These are phyloP conservation scores for Scelioninae gen. 1 DNA, from an alignment of 2,888 invertebrate species.

Conservation along the genomic window DNA sequence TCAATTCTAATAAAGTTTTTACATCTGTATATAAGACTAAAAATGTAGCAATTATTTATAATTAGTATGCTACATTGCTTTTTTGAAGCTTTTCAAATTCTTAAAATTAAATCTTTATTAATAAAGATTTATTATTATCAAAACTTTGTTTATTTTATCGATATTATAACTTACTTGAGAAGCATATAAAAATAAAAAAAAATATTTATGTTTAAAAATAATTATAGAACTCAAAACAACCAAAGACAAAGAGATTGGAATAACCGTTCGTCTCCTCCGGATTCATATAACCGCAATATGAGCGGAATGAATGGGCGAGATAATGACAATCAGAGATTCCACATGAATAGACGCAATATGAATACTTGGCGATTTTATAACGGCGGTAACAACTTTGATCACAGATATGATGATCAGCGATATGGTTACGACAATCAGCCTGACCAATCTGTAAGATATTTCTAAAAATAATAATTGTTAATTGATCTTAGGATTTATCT, in stretches of 20 bases:
- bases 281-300: conserved; percentile 36
- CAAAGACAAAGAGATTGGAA: conserved; percentile 44
- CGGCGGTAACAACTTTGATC: conserved; percentile 40
- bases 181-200: too few species aligned
- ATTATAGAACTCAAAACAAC: conserved; percentile 44
- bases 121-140: too few species aligned
- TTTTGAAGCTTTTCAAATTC: too few species aligned
- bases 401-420: conserved; percentile 41
- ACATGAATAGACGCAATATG: conserved; percentile 42
- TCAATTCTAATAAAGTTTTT: too few species aligned
- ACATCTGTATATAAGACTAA: too few species aligned
- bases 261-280: conserved; percentile 35
- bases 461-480: conserved; percentile 24
- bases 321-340: conserved; percentile 51
- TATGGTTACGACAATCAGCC: conserved; percentile 63
- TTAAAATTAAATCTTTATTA: too few species aligned
- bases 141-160: too few species aligned
- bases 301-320: conserved; percentile 45
- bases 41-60: too few species aligned
- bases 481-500: conserved; percentile 10
- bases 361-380: conserved; percentile 47
- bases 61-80: too few species aligned
- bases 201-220: not conserved
- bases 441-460: conserved; percentile 71
- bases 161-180: too few species aligned